Evolutionary conservation across 2,888 invertebrate species (phyloP).

Genomic region (Athalia rosae): DNA sequence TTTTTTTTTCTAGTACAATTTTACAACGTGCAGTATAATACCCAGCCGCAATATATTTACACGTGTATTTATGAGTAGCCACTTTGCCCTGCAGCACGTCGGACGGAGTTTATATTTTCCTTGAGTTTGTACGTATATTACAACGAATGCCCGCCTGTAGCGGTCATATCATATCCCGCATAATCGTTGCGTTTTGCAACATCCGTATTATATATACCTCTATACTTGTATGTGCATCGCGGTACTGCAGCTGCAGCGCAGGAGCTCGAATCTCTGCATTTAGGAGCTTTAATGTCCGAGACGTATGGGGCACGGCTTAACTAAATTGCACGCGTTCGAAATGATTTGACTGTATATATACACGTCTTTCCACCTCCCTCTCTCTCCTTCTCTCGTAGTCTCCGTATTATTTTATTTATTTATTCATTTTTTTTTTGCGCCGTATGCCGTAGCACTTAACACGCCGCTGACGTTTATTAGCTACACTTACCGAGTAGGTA

Average conservation of each 20-base stretch:
- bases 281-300: constrained; percentile 33
- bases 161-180: no score
- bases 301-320: constrained; percentile 38
- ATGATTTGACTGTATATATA: constrained; percentile 18
- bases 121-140: constrained; percentile 4
- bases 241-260: no score
- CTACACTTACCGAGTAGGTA: constrained; percentile 16
- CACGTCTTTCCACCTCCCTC: constrained; percentile 8
- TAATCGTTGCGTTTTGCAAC: no score
- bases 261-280: constrained; percentile 13
- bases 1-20: constrained; percentile 55
- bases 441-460: constrained; percentile 9
- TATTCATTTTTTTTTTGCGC: no score
- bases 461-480: constrained; percentile 41
- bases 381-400: not conserved
- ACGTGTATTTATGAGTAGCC: constrained; percentile 69
- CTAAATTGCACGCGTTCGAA: constrained; percentile 32
- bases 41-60: constrained; percentile 70
- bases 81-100: constrained; percentile 57
- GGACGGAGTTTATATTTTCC: not conserved
- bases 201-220: no score
- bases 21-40: constrained; percentile 65
- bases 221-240: no score
- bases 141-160: not conserved
- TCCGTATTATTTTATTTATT: not conserved